Evolutionary conservation across 1,140 invertebrate species (phyloP).

Genomic region (Nomia melanderi): DNA sequence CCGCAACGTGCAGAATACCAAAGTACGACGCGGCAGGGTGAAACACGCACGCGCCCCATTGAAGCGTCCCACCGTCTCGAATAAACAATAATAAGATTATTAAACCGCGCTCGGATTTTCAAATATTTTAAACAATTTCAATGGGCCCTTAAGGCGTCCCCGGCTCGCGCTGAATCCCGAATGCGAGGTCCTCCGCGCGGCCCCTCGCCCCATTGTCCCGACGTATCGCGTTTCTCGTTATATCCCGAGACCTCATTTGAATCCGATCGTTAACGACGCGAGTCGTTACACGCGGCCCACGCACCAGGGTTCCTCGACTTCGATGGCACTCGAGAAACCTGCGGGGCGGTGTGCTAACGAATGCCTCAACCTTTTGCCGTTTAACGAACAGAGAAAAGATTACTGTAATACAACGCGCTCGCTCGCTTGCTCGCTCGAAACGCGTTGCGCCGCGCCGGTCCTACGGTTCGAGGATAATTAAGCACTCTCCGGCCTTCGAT

Average conservation of each 20-base stretch:
- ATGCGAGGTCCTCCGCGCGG: neutral
- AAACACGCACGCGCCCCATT: no score
- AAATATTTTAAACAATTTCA: no score
- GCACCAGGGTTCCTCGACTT: slow-evolving; percentile 45
- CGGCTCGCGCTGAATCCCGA: neutral
- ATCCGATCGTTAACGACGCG: slow-evolving; percentile 44
- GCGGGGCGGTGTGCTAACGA: slow-evolving; percentile 41
- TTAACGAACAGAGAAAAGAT: slow-evolving; percentile 54
- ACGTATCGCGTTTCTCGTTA: slow-evolving; percentile 44
- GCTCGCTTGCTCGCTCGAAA: no score
- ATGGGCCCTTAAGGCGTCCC: no score
- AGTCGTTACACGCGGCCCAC: slow-evolving; percentile 41
- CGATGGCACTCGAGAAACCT: slow-evolving; percentile 41
- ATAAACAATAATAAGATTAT: no score
- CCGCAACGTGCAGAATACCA: no score
- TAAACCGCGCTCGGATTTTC: no score
- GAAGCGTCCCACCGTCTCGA: no score
- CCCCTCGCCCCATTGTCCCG: slow-evolving; percentile 10
- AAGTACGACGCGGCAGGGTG: no score
- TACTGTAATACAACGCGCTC: slow-evolving; percentile 50
- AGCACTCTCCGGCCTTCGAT: slow-evolving; percentile 51
- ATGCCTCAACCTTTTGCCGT: slow-evolving; percentile 59
- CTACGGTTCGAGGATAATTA: slow-evolving; percentile 59
- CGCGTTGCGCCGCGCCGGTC: no score
- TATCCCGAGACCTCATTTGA: slow-evolving; percentile 13